Conservation (phyloP, 1,140 invertebrate species). For the Drosophila ogumai region DNA sequence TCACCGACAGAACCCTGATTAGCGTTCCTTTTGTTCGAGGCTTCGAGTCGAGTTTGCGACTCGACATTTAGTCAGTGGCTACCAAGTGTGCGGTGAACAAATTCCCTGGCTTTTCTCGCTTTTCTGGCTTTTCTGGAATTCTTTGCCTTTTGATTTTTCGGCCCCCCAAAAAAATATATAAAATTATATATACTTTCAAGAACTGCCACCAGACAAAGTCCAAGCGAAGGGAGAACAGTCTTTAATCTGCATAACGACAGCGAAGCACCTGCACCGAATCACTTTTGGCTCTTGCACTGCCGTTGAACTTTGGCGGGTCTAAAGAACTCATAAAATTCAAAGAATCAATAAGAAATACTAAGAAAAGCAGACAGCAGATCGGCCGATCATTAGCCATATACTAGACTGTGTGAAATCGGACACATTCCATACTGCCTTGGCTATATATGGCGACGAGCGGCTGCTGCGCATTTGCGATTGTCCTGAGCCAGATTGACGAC, state of each 20-base stretch:
- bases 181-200: background rate
- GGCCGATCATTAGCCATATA: conserved; percentile 44
- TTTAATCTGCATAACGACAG: conserved; percentile 5
- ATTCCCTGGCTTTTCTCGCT: conserved; percentile 19
- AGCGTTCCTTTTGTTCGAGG: conserved; percentile 74
- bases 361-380: conserved; percentile 28
- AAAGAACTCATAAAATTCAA: conserved; percentile 58
- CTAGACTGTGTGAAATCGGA: conserved; percentile 46
- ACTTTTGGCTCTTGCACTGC: conserved; percentile 28
- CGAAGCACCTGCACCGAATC: conserved; percentile 29
- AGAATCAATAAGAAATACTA: conserved; percentile 15
- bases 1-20: conserved; percentile 56
- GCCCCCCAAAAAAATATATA: background rate
- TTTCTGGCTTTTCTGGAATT: background rate
- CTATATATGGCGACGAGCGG: conserved; percentile 60
- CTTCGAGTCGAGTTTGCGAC: conserved; percentile 71
- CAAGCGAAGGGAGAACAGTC: conserved; percentile 11
- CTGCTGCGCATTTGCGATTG: conserved; percentile 71
- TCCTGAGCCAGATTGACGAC: conserved; percentile 45
- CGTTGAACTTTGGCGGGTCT: conserved; percentile 61
- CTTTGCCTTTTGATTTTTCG: background rate
- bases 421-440: conserved; percentile 20
- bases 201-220: conserved; percentile 30
- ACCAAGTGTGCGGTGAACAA: conserved; percentile 62
- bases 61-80: conserved; percentile 59